Base-by-base conservation (phyloP, 1,140 invertebrate species). In the Drosophila pseudoananassae region DNA sequence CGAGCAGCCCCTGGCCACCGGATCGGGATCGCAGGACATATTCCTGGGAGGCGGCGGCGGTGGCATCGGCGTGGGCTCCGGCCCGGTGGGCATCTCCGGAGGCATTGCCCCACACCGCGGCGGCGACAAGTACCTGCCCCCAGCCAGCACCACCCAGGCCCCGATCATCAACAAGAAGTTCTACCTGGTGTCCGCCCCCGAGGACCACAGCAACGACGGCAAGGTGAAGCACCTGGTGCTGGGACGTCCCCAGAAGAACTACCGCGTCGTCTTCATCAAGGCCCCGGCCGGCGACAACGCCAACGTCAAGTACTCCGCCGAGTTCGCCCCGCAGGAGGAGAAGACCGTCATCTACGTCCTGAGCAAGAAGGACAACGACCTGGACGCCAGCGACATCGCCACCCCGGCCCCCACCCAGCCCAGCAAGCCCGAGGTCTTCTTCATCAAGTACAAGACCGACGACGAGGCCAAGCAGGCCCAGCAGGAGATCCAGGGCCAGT, bases 191-290 rank as follows among this genome's bases (percentile, higher is more conserved):
- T 92, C 91, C 0, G 91, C 91, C 0, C 91, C 91, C 9, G 91
- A 92, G 73, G 91, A 92, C 31, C 75, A 74, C 43, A 76, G 89
- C 60, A 76, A 80, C 14, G 78, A 78, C 47, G 60, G 60, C 65
- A 91, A 91, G 45, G 68, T 74, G 4, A 91, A 91, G 73, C 90
- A 91, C 20, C 31, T 91, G 56, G 88, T 91, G 7, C 64, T 91
- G 54, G 90, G 90, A 40, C 93, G 94, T 3, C 93, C 95, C 54
- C 95, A 96, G 92, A 96, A 96, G 79, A 96, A 96, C 92, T 96
- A 96, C 93, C 96, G 96, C 81, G 97, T 97, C 76, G 96, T 97
- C 83, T 97, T 97, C 94, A 96, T 97, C 92, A 96, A 96, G 93
- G 95, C 96, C 14, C 96, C 96, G 20, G 94, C 94, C 52, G 94